These are phyloP conservation scores for Barnardius zonarius DNA, from an alignment of 2,113 vertebrate species.

Conservation along the genomic window DNA sequence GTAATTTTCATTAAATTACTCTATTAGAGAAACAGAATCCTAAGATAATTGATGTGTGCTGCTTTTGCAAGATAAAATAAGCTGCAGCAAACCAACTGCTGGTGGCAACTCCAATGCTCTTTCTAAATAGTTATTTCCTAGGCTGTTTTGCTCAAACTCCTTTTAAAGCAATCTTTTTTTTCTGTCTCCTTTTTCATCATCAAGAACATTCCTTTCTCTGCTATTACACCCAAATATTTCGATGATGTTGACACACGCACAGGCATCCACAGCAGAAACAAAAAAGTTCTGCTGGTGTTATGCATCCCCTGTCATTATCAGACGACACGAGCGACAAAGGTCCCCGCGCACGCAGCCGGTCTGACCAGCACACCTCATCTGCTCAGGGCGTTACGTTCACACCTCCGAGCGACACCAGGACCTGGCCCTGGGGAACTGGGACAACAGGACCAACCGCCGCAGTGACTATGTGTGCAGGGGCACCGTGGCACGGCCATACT, in stretches of 20 bases:
- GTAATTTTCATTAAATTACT: neutral
- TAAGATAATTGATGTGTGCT: too few relatives aligned
- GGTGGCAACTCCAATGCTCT: neutral
- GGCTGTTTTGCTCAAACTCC: neutral
- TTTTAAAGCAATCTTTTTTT: neutral
- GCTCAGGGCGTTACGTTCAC: accelerated
- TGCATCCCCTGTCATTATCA: accelerated
- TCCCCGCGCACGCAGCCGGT: accelerated
- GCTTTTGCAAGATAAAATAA: neutral
- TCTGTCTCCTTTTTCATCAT: neutral
- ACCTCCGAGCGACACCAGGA: too few relatives aligned
- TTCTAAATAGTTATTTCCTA: neutral
- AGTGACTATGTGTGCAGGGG: neutral
- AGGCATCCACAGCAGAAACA: neutral
- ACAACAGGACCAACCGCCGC: neutral
- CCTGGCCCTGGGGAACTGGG: neutral
- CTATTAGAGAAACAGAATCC: neutral
- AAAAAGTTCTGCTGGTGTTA: neutral
- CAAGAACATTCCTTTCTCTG: neutral
- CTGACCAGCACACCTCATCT: neutral
- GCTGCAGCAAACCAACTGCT: accelerated
- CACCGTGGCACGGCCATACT: conserved; percentile 68
- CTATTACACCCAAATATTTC: neutral
- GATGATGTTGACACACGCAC: neutral
- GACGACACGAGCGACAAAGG: neutral